Evolutionary conservation across 2,797 vertebrate genomes (phyloP), one percentile per base, ranked within the genome.

Genomic region (Ispidina lecontei): DNA sequence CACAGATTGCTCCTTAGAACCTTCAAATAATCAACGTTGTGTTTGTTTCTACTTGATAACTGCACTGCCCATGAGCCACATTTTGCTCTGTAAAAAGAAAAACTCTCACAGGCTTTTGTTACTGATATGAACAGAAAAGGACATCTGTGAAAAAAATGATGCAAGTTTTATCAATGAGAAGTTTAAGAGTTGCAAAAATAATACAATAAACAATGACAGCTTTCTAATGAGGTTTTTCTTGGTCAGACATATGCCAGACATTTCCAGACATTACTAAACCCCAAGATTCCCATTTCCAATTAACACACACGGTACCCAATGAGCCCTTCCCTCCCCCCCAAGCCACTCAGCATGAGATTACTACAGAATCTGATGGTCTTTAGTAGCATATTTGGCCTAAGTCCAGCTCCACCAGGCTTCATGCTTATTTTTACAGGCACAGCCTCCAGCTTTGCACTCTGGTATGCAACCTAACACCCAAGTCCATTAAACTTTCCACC

Each of bases 201-300:
- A 77, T 44, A 72, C 14, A 87, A 78, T 49, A 75, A 89, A 86
- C 31, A 78, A 79, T 63, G 67, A 74, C 55, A 76, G 73, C 67
- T 88, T 91, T 93, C 77, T 78, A 92, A 85, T 29, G 70, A 68
- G 82, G 46, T 59, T 81, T 93, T 89, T 84, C 52, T 85, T 81
- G 75, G 59, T 94, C 92, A 95, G 84, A 95, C 89, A 31, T 80
- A 87, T 11, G 46, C 74, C 82, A 94, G 54, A 56, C 65, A 9
- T 92, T 95, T 94, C 89, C 79, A 96, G 94, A 94, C 94, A 88
- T 87, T 71, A 92, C 82, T 92, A 77, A 94, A 78, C 82, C 78
- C 76, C n/a, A 70, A 84, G 82, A 94, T 82, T 95, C 80, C 83
- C 83, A 84, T 47, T 94, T 91, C 85, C 92, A 94, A 86, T 91